Conservation (phyloP, 2,797 vertebrate genomes). For the Anolis apletophallus region DNA sequence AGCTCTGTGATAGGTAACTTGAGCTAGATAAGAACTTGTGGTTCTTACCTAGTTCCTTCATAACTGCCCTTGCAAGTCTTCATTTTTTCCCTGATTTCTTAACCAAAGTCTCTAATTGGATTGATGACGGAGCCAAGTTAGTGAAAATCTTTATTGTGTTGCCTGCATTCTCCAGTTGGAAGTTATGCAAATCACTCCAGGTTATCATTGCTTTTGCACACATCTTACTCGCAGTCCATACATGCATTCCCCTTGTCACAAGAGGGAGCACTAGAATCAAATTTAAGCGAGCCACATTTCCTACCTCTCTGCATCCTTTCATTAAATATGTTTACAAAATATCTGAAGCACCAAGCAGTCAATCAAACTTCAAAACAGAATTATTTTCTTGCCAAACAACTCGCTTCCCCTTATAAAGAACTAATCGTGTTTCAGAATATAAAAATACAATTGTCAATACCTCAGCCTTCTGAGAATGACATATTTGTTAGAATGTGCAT, state of each 20-base stretch:
- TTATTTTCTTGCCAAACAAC: slow-evolving; percentile 18
- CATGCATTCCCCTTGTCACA: slow-evolving; percentile 45
- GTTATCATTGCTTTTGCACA: not conserved
- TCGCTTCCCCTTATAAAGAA: not conserved
- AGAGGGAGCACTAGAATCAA: slow-evolving; percentile 63
- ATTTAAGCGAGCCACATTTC: slow-evolving; percentile 11
- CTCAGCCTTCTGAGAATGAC: not conserved
- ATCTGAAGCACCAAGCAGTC: not conserved
- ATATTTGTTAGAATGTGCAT: not conserved
- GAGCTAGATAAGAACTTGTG: too few relatives aligned
- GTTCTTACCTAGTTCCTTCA: too few relatives aligned
- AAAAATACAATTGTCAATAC: not conserved
- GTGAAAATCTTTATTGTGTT: not conserved
- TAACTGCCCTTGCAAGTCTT: too few relatives aligned
- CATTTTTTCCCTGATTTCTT: too few relatives aligned
- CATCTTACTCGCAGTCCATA: not conserved
- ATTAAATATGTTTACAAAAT: not conserved
- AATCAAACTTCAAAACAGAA: slow-evolving; percentile 5
- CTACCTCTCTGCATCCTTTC: not conserved
- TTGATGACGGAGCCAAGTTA: not conserved
- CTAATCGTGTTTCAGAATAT: not conserved
- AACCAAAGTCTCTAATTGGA: too few relatives aligned
- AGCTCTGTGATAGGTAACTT: too few relatives aligned
- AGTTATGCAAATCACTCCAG: too few relatives aligned
- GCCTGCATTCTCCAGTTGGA: too few relatives aligned